Conservation (phyloP, 2,888 invertebrate genomes). For the Colletes collaris region DNA sequence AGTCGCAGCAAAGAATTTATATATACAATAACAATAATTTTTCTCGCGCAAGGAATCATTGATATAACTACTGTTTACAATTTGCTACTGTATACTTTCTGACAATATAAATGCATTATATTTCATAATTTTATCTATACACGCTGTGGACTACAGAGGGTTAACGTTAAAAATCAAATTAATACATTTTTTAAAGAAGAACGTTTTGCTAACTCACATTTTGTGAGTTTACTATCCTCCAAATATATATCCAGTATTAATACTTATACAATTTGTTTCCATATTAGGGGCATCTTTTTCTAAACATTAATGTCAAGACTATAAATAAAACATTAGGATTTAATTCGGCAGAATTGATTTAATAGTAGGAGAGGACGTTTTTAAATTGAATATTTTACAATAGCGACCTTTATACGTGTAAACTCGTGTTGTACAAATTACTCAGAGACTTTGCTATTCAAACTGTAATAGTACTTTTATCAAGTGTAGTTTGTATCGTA, state of each 20-base stretch:
- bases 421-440: constrained; percentile 42
- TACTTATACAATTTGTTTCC: constrained; percentile 15
- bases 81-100: constrained; percentile 18
- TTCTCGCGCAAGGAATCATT: background rate
- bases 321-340: constrained; percentile 14
- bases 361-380: constrained; percentile 16
- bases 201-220: constrained; percentile 33
- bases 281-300: constrained; percentile 18
- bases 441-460: constrained; percentile 17
- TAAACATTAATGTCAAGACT: background rate
- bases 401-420: constrained; percentile 27
- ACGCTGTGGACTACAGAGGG: constrained; percentile 17
- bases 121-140: constrained; percentile 23
- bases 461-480: constrained; percentile 26
- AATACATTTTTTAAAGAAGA: constrained; percentile 19
- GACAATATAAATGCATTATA: constrained; percentile 18
- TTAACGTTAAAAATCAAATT: constrained; percentile 14
- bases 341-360: constrained; percentile 14
- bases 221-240: constrained; percentile 2
- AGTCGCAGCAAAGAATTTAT: constrained; percentile 1
- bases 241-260: constrained; percentile 8
- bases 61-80: constrained; percentile 1
- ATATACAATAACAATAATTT: constrained; percentile 3
- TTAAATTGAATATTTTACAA: constrained; percentile 22
- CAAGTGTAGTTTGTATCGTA: constrained; percentile 23